phyloP scores from a whole-genome alignment of 2,113 vertebrate species.

The Pyrgilauda ruficollis region DNA sequence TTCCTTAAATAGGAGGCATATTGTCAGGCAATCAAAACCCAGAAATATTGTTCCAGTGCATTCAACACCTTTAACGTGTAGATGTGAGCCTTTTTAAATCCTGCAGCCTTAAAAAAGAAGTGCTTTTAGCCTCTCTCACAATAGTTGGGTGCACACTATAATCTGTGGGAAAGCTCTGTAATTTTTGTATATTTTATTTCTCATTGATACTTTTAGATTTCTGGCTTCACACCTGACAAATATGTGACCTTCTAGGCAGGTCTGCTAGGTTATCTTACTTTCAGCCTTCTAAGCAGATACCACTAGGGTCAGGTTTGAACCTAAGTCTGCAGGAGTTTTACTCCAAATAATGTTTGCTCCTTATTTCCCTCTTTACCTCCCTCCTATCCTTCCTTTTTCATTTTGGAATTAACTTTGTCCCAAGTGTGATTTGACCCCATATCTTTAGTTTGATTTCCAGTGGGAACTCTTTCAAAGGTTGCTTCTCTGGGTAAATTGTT shows the following conservation, averaged over 20 bases:
- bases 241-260: not conserved
- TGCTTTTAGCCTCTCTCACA: not conserved
- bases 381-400: not conserved
- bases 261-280: not conserved
- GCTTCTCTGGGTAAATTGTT: not conserved
- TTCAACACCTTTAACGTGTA: not conserved
- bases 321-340: not conserved
- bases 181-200: not conserved
- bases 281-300: not conserved
- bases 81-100: not conserved
- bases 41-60: not conserved
- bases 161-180: not conserved
- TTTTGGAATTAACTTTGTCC: not conserved
- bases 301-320: not conserved
- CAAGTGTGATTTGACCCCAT: not conserved
- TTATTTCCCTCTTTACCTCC: not conserved
- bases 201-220: not conserved
- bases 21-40: not conserved
- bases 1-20: not conserved
- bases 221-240: not conserved
- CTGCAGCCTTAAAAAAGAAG: not conserved
- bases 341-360: not conserved
- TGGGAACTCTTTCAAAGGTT: not conserved
- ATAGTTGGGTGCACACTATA: not conserved
- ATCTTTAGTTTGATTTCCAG: not conserved